A percentile compares a stretch with the other conserved stretches of the same genome.
Evolutionary conservation across 2,113 vertebrate genomes (phyloP).

Genomic region (Sinocyclocheilus rhinocerous): DNA sequence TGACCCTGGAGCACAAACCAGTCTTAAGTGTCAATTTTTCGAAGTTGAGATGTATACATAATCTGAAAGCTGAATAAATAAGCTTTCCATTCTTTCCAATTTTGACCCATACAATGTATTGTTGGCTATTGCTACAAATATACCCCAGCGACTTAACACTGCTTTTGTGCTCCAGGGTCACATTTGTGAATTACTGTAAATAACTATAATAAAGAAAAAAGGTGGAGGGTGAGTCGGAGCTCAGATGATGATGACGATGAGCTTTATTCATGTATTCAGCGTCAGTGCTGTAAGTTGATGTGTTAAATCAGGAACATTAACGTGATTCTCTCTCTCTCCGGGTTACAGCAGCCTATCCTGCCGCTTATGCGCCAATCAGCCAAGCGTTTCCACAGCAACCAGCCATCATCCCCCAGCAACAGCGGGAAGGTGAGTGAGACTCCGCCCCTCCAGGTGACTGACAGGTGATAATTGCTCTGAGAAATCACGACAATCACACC

Average conservation of each 20-base stretch:
- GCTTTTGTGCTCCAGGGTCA: no score
- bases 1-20: no score
- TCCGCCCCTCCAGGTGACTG: slow-evolving; percentile 57
- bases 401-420: slow-evolving; percentile 94
- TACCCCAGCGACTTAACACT: no score
- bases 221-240: background rate
- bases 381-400: slow-evolving; percentile 95
- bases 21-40: no score
- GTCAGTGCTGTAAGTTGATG: slow-evolving; percentile 43
- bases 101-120: no score
- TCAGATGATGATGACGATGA: background rate
- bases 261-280: background rate
- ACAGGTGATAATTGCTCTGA: slow-evolving; percentile 80
- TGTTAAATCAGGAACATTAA: slow-evolving; percentile 73
- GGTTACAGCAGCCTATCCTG: slow-evolving; percentile 94
- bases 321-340: slow-evolving; percentile 57
- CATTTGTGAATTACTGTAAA: no score
- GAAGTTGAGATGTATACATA: no score
- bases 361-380: slow-evolving; percentile 95
- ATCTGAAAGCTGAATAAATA: no score
- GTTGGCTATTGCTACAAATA: no score
- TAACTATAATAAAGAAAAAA: no score
- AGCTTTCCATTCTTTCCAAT: no score
- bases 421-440: slow-evolving; percentile 92
- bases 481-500: background rate